Base-by-base conservation (phyloP, 2,888 invertebrate species). In the Rutpela maculata region DNA sequence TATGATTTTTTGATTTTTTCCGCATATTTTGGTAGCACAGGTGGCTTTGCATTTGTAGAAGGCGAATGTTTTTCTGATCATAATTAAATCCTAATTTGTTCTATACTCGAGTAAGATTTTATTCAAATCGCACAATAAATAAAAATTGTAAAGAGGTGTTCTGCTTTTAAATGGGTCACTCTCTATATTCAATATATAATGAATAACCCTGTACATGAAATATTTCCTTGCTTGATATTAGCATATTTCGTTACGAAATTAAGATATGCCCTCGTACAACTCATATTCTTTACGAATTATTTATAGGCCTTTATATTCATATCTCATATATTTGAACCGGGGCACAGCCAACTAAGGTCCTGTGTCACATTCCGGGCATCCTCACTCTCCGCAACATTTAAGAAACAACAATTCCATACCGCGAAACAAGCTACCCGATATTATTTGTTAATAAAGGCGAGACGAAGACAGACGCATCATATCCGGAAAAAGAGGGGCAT, bases 401-500 rank as follows among this genome's bases (percentile, higher is more conserved):
- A 71, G 57, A 57, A 71, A 62, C 35, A 22, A 65, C 63, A 65
- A 65, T 65, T 38, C 63, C 63, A 65, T 35, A 65, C 63, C 57
- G 57, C 57, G 17, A 19, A 56, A 57, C 57, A 19, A 19, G 19
- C 26, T 10, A 66, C 50, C 50, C 66, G 18, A 43, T 22, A 66
- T 22, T 12, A 59, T 43, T 62, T 62, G 19, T 19, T 6, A 50
- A 60, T 50, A 70, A 70, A 70, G 38, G 70, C 62, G 22, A 9
- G 65, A 66, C 35, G 50, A 57, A 57, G 57, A 66, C 35, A 26
- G 66, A 26, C 26, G 22, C 15, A 60, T 22, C 59, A 35, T n/a
- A 11, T 35, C 73, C 60, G 79, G 84, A 86, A 83, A 85, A 85
- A 85, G 85, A 86, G 81, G 81, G 85, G 81, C 83, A 84, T 85